Percentiles rank a stretch among this genome's conserved stretches.
Conservation (phyloP, 2,113 vertebrate species). For the Ginglymostoma cirratum region DNA sequence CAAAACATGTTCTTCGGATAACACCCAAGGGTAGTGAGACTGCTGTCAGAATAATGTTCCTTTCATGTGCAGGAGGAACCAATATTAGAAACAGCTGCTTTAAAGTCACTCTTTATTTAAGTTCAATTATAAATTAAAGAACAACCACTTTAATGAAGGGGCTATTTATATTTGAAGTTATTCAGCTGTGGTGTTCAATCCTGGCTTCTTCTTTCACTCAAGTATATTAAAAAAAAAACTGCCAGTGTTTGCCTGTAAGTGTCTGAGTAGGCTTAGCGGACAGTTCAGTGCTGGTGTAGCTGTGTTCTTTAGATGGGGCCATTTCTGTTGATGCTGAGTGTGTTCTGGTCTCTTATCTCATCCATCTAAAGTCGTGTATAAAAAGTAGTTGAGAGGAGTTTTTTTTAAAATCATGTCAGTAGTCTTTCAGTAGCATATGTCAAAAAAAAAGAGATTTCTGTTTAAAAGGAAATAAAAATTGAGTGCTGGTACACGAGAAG, state of each 20-base stretch:
- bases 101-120: constrained; percentile 83
- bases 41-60: constrained; percentile 76
- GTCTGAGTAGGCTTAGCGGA: background rate
- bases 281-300: background rate
- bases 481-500: background rate
- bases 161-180: constrained; percentile 67
- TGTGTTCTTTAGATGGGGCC: background rate
- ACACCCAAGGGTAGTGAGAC: constrained; percentile 79
- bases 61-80: constrained; percentile 70
- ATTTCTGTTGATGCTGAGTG: background rate
- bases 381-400: background rate
- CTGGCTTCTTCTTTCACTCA: constrained; percentile 40
- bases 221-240: constrained; percentile 18
- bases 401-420: background rate
- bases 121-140: constrained; percentile 82
- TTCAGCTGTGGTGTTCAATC: constrained; percentile 57
- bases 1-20: constrained; percentile 88
- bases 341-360: background rate
- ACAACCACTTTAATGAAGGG: constrained; percentile 81
- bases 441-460: background rate
- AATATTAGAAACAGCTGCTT: constrained; percentile 84
- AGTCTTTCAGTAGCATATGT: background rate
- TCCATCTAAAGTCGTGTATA: background rate
- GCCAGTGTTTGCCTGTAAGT: constrained; percentile 30
- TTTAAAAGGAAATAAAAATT: background rate